These are phyloP conservation scores for Gastrophysa polygoni DNA, from an alignment of 2,888 invertebrate species.

Conservation along the genomic window DNA sequence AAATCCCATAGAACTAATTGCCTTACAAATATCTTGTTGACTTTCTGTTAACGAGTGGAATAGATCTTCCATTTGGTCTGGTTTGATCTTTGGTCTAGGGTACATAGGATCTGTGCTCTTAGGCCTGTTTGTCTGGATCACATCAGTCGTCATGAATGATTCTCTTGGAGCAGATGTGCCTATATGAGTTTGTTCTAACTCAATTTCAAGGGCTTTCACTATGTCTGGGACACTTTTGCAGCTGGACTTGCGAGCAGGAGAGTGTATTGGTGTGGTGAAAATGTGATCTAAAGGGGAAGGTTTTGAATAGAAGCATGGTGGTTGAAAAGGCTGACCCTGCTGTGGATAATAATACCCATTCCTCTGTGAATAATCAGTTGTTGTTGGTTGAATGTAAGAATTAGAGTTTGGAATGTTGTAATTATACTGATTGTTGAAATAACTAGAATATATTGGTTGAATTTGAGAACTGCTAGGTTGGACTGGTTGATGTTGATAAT, in stretches of 20 bases:
- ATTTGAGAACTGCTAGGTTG: conserved; percentile 17
- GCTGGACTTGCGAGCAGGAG: conserved; percentile 26
- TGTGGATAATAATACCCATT: conserved; percentile 38
- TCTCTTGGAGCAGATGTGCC: conserved; percentile 36
- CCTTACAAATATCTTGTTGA: conserved; percentile 71
- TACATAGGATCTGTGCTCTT: conserved; percentile 43
- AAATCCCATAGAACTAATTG: conserved; percentile 88
- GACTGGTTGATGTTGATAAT: conserved; percentile 22
- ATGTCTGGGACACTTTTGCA: conserved; percentile 70
- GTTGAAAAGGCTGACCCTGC: conserved; percentile 18
- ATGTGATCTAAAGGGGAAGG: conserved; percentile 14
- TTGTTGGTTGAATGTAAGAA: conserved; percentile 28
- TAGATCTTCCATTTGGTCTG: conserved; percentile 52
- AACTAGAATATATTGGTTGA: conserved; percentile 29
- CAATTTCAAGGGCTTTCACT: conserved; percentile 74
- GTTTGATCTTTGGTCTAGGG: conserved; percentile 38
- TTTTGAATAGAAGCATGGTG: conserved; percentile 26
- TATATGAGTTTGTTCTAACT: conserved; percentile 59
- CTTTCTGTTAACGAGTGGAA: conserved; percentile 60
- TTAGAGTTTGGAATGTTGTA: conserved; percentile 40
- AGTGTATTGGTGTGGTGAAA: conserved; percentile 12
- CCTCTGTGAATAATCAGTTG: conserved; percentile 31
- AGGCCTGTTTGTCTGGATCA: conserved; percentile 30
- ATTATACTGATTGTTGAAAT: conserved; percentile 32
- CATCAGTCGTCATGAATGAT: conserved; percentile 26